A percentile compares a stretch with the other conserved stretches of the same genome.
Evolutionary conservation across 2,113 vertebrate genomes (phyloP).

Genomic region (Onychorhynchus coronatus): DNA sequence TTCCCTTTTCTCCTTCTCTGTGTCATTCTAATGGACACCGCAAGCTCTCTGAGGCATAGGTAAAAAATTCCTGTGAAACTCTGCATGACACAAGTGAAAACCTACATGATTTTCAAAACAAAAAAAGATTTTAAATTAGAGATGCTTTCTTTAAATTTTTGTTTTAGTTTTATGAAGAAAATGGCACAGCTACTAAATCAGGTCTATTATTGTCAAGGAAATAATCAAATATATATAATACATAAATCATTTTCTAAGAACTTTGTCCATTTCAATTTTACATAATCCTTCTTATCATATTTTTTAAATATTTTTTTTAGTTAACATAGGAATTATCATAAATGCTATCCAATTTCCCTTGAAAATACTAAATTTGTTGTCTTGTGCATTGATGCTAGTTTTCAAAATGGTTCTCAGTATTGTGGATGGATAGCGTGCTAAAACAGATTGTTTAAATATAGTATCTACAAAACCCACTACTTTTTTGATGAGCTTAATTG

Average conservation of each 20-base stretch:
- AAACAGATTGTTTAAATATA: background rate
- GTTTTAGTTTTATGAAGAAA: background rate
- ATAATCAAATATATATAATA: background rate
- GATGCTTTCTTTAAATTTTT: background rate
- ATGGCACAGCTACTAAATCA: background rate
- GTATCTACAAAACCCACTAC: background rate
- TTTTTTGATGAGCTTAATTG: background rate
- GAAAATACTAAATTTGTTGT: background rate
- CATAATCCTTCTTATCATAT: background rate
- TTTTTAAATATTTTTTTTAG: background rate
- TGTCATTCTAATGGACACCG: background rate
- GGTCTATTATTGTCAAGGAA: background rate
- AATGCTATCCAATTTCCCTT: background rate
- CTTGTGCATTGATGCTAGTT: background rate
- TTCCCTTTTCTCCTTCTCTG: background rate
- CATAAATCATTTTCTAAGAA: background rate
- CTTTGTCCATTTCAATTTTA: background rate
- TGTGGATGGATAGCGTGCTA: background rate
- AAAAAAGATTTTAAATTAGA: background rate
- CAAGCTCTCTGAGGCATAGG: background rate
- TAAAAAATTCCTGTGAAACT: background rate
- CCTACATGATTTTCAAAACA: background rate
- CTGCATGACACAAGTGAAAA: background rate
- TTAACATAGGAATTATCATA: background rate
- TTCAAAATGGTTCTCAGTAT: background rate